phyloP scores from a whole-genome alignment of 2,113 vertebrate genomes.

The Odobenus rosmarus region DNA sequence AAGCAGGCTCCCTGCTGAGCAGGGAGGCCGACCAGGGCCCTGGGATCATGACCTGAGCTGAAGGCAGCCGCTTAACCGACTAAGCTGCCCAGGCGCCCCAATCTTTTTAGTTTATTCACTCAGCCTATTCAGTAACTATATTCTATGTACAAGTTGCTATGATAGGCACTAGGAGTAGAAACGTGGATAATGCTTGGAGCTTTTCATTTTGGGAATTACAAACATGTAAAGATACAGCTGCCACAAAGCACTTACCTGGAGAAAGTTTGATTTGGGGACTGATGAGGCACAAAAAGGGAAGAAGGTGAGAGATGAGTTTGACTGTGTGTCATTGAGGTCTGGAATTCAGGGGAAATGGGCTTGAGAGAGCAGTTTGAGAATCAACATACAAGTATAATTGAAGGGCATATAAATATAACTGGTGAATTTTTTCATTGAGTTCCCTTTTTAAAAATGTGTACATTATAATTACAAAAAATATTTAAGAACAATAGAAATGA shows the following conservation, averaged over 20 bases:
- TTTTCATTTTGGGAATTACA: background rate
- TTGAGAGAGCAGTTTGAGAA: background rate
- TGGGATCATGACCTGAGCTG: no score
- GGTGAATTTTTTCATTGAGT: background rate
- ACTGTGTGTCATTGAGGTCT: background rate
- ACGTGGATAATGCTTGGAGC: background rate
- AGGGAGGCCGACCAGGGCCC: no score
- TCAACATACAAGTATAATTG: background rate
- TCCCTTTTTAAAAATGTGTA: background rate
- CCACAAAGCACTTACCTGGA: background rate
- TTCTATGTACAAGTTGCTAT: background rate
- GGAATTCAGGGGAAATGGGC: background rate
- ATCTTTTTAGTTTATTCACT: background rate
- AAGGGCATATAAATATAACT: background rate
- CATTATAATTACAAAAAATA: background rate
- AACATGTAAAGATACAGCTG: background rate
- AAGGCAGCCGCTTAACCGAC: no score
- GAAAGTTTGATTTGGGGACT: background rate
- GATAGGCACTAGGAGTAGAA: background rate
- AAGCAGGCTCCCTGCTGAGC: no score
- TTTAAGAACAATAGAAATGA: background rate
- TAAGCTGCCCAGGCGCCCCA: no score
- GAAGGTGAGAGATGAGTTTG: background rate
- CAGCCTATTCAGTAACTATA: background rate
- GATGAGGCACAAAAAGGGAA: background rate